Evolutionary conservation across 2,113 vertebrate species (phyloP), one percentile per base, ranked within the genome.

Genomic region (Vulpes ferrilata): DNA sequence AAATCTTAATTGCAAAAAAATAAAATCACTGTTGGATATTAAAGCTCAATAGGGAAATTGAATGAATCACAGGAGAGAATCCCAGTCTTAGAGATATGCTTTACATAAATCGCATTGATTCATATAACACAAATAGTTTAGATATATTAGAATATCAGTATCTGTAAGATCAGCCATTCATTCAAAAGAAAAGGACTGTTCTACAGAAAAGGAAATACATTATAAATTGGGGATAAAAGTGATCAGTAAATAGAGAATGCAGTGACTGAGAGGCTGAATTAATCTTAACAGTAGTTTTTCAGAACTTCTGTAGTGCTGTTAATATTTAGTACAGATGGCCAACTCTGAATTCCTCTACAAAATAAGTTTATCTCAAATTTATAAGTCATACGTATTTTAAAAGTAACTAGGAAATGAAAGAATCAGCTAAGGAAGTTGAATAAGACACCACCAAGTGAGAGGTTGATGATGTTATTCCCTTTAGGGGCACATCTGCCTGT

Each of bases 1-100:
- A 98, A 98, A 98, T 98, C 97, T 98, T 98, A 98, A 98, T 98
- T 98, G 98, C 93, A 98, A 98, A 98, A 98, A 98, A 59, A 57
- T 35, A 98, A 98, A 99, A 96, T 97, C 96, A 98, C 97, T 97
- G 96, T 97, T 97, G 98, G 96, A 96, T 98, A 98, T 98, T 98
- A 98, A 98, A 98, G 94, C 93, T 95, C 98, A 98, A 88, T 2
- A 89, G 97, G 97, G 97, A 98, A 98, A 98, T 90, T 95, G 98
- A 97, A 98, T 97, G 95, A 96, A 95, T 98, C 97, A 96, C 95
- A 98, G 90, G 96, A 98, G 90, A 98, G 95, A 98, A 97, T 98
- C 93, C 96, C 95, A 97, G 59, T 93, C 96, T 97, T 73, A 51
- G 95, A 97, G 80, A 96, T 97, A 78, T 74, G 74, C 67, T 95